These are phyloP conservation scores for Sarcophaga subvicina DNA, from an alignment of 2,888 invertebrate species.

Conservation along the genomic window DNA sequence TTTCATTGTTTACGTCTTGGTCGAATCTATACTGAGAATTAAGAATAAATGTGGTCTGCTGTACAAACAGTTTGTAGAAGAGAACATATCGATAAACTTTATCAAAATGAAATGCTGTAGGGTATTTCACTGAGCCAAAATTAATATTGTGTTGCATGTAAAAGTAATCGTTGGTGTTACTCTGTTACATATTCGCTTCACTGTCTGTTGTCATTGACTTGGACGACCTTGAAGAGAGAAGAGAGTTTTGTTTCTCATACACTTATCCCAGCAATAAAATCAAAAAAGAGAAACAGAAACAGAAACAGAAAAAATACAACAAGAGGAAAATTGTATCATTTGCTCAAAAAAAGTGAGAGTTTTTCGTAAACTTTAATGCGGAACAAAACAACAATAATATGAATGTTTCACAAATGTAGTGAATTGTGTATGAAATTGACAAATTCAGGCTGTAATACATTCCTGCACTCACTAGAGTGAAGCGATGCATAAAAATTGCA, in stretches of 20 bases:
- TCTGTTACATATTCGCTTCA: conserved; percentile 54
- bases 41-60: too few relatives aligned
- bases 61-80: too few relatives aligned
- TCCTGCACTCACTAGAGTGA: not conserved
- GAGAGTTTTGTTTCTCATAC: conserved; percentile 5
- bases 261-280: not conserved
- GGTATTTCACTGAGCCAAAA: not conserved
- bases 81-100: too few relatives aligned
- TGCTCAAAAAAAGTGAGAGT: conserved; percentile 9
- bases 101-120: not conserved
- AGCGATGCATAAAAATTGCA: conserved; percentile 59
- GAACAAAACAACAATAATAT: conserved; percentile 27
- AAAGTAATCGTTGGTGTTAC: conserved; percentile 1
- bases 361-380: conserved; percentile 15
- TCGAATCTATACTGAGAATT: too few relatives aligned
- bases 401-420: not conserved
- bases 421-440: conserved; percentile 24
- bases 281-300: not conserved
- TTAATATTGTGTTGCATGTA: not conserved
- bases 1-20: too few relatives aligned
- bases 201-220: conserved; percentile 59
- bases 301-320: not conserved
- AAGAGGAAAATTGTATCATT: conserved; percentile 12
- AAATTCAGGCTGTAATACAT: conserved; percentile 18
- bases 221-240: conserved; percentile 63